These are phyloP conservation scores for Lasioglossum vierecki DNA, from an alignment of 2,888 invertebrate species.

Conservation along the genomic window DNA sequence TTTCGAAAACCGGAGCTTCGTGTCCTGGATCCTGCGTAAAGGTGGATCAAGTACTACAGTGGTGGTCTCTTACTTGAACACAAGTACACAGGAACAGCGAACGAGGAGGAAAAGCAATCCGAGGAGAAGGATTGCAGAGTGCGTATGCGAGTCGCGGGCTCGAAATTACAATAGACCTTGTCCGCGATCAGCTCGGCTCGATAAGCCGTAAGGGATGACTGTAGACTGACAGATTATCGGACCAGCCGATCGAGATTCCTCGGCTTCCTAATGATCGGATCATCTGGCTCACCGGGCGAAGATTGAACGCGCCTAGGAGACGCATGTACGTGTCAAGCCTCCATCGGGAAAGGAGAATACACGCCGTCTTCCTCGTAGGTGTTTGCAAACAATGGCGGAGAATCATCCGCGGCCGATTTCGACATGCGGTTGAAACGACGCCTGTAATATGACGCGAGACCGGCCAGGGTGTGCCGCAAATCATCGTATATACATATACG, in stretches of 20 bases:
- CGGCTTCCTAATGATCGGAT: constrained; percentile 53
- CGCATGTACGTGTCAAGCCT: constrained; percentile 45
- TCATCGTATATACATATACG: constrained; percentile 24
- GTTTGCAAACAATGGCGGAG: constrained; percentile 70
- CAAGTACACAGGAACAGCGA: no score
- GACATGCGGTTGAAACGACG: constrained; percentile 58
- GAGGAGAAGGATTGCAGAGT: background rate
- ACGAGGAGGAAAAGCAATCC: background rate
- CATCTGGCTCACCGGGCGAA: constrained; percentile 50
- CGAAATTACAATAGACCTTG: background rate
- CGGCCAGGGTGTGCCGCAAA: constrained; percentile 64
- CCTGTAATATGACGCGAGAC: constrained; percentile 55
- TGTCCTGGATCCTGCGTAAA: background rate
- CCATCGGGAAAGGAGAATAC: constrained; percentile 40
- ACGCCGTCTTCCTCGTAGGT: constrained; percentile 59
- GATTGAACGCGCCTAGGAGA: constrained; percentile 40
- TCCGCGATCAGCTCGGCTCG: background rate
- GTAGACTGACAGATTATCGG: constrained; percentile 40
- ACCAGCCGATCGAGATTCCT: constrained; percentile 16
- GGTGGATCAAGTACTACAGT: background rate
- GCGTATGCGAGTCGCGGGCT: background rate
- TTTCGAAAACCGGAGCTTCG: constrained; percentile 14
- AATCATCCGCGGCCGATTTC: constrained; percentile 66
- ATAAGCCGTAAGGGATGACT: background rate
- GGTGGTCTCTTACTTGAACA: no score